Percentiles rank a stretch among this genome's conserved stretches.
Conservation (phyloP, 1,140 invertebrate genomes). For the Drosophila mayri region DNA sequence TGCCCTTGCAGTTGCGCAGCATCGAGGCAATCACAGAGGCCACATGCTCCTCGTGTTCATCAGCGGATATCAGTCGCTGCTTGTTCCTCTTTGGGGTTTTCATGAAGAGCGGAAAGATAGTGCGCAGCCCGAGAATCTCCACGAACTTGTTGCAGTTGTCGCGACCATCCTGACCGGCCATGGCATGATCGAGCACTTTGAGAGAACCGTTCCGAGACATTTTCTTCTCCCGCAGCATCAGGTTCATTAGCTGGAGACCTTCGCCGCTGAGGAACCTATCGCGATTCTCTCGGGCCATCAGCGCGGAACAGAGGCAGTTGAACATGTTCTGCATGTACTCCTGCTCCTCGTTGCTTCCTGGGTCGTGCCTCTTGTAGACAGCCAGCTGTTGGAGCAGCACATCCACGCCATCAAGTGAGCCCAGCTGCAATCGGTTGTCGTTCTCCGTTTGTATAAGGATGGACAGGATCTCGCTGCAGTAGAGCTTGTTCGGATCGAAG, state of each 20-base stretch:
- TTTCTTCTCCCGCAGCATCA: constrained; percentile 99
- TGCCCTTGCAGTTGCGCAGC: constrained; percentile 95
- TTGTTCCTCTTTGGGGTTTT: constrained; percentile 96
- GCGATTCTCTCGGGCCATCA: constrained; percentile 95
- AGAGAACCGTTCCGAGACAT: constrained; percentile 97
- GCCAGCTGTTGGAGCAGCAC: constrained; percentile 97
- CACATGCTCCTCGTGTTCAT: constrained; percentile 98
- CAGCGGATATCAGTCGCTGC: constrained; percentile 93
- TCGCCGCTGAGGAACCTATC: constrained; percentile 97
- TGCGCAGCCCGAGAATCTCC: constrained; percentile 97
- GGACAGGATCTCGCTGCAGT: constrained; percentile 97
- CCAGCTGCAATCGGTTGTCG: constrained; percentile 93
- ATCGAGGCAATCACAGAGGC: constrained; percentile 97
- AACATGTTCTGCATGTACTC: constrained; percentile 99
- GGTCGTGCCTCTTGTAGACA: constrained; percentile 98
- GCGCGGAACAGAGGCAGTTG: constrained; percentile 96
- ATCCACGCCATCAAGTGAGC: constrained; percentile 98
- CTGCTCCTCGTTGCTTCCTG: constrained; percentile 94
- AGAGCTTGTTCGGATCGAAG: constrained; percentile 98
- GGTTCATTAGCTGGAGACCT: constrained; percentile 96
- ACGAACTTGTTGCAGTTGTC: constrained; percentile 99
- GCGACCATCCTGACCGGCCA: constrained; percentile 95
- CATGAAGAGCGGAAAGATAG: constrained; percentile 99
- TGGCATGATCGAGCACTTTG: constrained; percentile 98
- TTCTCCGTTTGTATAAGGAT: constrained; percentile 96